Conservation (phyloP, 2,888 invertebrate genomes). For the Scaptomyza tumidula region DNA sequence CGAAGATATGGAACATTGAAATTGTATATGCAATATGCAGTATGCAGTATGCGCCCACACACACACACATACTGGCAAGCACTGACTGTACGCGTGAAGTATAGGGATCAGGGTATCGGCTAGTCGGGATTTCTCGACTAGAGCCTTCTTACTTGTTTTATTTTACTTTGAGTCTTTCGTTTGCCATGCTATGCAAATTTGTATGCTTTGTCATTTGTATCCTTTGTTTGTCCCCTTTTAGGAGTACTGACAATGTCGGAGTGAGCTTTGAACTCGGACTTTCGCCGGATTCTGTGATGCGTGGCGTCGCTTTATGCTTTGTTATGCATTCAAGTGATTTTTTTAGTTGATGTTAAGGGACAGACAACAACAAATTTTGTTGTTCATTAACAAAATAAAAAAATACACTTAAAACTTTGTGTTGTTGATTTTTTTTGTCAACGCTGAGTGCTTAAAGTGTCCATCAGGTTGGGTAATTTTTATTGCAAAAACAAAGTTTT, state of each 20-base stretch:
- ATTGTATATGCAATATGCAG: too few relatives aligned
- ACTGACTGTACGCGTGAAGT: too few relatives aligned
- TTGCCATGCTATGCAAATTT: constrained; percentile 41
- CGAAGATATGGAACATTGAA: too few relatives aligned
- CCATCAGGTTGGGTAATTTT: constrained; percentile 20
- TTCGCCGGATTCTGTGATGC: constrained; percentile 40
- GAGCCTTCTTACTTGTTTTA: too few relatives aligned
- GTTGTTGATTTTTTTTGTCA: neutral
- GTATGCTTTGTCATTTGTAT: constrained; percentile 54
- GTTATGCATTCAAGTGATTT: constrained; percentile 60
- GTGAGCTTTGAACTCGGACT: constrained; percentile 28
- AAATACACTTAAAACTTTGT: constrained; percentile 30
- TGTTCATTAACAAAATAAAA: neutral
- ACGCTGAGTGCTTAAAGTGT: neutral
- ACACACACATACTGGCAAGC: too few relatives aligned
- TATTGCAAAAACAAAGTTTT: constrained; percentile 20
- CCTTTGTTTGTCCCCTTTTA: constrained; percentile 52
- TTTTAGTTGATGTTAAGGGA: constrained; percentile 30
- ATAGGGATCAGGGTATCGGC: too few relatives aligned
- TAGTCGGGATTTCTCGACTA: too few relatives aligned
- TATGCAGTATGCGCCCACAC: too few relatives aligned
- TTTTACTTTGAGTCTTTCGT: constrained; percentile 18
- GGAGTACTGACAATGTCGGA: constrained; percentile 20
- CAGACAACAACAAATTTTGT: neutral
- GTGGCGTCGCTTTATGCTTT: constrained; percentile 52